phyloP scores from a whole-genome alignment of 2,888 invertebrate genomes.

The Leptarthrus brevirostris region DNA sequence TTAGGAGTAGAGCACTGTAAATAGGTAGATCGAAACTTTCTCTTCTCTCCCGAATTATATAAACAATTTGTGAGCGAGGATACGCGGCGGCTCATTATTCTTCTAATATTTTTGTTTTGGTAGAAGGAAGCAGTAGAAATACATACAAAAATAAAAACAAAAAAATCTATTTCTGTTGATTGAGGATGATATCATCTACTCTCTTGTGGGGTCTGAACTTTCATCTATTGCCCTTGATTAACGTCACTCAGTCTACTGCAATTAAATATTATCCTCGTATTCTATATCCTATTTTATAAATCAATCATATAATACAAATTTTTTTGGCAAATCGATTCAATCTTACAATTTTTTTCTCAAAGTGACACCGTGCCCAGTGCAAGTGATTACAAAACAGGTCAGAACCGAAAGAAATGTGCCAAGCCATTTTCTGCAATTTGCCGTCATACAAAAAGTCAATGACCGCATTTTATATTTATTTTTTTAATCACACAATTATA shows the following conservation, averaged over 20 bases:
- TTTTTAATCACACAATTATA: background rate
- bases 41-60: background rate
- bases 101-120: too few species aligned
- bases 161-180: constrained; percentile 15
- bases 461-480: background rate
- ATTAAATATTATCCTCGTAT: background rate
- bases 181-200: constrained; percentile 15
- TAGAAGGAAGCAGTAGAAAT: too few species aligned
- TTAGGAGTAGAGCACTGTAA: too few species aligned
- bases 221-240: background rate
- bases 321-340: constrained; percentile 38
- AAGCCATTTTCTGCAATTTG: background rate
- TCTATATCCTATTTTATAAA: too few species aligned
- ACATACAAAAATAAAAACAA: constrained; percentile 12
- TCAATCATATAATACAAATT: background rate
- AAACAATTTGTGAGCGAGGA: background rate
- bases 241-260: background rate
- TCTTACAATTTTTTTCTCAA: constrained; percentile 3
- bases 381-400: constrained; percentile 45
- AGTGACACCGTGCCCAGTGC: constrained; percentile 3
- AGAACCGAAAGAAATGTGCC: background rate
- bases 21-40: too few species aligned
- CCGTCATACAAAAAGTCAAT: constrained; percentile 8
- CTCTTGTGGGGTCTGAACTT: background rate
- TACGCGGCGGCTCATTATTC: background rate